phyloP scores from a whole-genome alignment of 2,113 vertebrate genomes.

The Microcebus lehilahytsara region DNA sequence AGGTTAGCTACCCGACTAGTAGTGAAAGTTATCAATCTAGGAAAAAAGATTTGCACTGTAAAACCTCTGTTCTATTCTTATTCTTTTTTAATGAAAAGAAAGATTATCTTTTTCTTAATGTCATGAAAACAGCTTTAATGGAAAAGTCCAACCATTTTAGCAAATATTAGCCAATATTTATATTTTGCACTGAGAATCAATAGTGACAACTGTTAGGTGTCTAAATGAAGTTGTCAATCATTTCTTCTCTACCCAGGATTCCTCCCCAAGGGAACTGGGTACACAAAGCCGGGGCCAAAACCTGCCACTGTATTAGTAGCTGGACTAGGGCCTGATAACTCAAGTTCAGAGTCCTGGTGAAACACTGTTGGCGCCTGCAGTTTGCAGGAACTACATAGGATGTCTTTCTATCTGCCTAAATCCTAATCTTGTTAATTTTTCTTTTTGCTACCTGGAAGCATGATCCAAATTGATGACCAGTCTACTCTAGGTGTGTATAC shows the following conservation, averaged over 20 bases:
- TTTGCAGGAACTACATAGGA: neutral
- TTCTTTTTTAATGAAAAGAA: conserved; percentile 36
- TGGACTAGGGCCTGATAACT: neutral
- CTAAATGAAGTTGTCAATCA: neutral
- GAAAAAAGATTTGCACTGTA: neutral
- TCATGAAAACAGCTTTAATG: conserved; percentile 19
- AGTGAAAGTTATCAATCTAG: neutral
- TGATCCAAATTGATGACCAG: neutral
- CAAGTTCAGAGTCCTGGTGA: neutral
- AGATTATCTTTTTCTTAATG: conserved; percentile 19
- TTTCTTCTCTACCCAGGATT: neutral
- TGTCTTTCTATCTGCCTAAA: neutral
- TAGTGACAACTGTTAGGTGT: neutral
- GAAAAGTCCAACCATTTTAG: conserved; percentile 12
- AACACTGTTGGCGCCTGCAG: accelerated
- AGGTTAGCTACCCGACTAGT: neutral
- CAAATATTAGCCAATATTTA: conserved; percentile 26
- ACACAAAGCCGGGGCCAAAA: neutral
- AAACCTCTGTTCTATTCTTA: neutral
- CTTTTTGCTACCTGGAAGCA: neutral
- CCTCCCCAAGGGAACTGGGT: neutral
- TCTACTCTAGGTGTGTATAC: too few relatives aligned
- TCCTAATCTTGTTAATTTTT: neutral
- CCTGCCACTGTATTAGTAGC: accelerated
- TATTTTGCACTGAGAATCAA: conserved; percentile 44